Evolutionary conservation across 2,113 vertebrate species (phyloP).

Genomic region (Xiphophorus maculatus): DNA sequence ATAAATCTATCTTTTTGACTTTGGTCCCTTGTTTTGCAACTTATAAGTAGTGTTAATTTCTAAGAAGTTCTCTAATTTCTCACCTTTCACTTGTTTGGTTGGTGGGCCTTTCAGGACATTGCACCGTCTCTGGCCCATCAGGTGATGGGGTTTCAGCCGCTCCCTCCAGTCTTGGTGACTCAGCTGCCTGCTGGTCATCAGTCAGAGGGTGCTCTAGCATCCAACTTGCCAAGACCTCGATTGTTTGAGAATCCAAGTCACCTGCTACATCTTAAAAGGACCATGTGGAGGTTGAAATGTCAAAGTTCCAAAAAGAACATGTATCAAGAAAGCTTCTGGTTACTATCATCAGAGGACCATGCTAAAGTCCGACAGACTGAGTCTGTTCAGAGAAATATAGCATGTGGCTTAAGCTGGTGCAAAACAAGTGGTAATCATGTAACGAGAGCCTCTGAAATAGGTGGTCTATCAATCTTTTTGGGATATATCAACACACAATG

Average conservation of each 20-base stretch:
- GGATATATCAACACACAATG: constrained; percentile 34
- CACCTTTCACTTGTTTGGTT: constrained; percentile 79
- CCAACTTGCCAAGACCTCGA: constrained; percentile 84
- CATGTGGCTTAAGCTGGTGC: neutral
- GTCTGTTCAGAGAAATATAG: constrained; percentile 15
- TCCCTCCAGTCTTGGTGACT: constrained; percentile 50
- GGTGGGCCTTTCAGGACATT: constrained; percentile 77
- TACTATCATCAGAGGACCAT: constrained; percentile 16
- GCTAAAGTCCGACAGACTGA: neutral
- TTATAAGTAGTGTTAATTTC: neutral
- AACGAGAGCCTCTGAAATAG: neutral
- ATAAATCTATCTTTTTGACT: neutral
- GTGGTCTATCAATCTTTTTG: neutral
- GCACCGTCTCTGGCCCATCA: constrained; percentile 82
- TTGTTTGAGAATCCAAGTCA: constrained; percentile 81
- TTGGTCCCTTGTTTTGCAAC: neutral
- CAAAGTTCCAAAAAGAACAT: constrained; percentile 37
- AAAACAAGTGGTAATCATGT: constrained; percentile 2
- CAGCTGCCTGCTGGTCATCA: constrained; percentile 73
- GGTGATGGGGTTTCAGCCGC: constrained; percentile 73
- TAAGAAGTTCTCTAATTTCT: neutral
- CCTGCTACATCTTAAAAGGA: constrained; percentile 77
- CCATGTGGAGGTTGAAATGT: constrained; percentile 30
- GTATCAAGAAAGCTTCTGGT: constrained; percentile 20
- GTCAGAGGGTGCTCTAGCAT: constrained; percentile 84